These are phyloP conservation scores for Drosophila baimaii DNA, from an alignment of 1,140 invertebrate species.

Conservation along the genomic window DNA sequence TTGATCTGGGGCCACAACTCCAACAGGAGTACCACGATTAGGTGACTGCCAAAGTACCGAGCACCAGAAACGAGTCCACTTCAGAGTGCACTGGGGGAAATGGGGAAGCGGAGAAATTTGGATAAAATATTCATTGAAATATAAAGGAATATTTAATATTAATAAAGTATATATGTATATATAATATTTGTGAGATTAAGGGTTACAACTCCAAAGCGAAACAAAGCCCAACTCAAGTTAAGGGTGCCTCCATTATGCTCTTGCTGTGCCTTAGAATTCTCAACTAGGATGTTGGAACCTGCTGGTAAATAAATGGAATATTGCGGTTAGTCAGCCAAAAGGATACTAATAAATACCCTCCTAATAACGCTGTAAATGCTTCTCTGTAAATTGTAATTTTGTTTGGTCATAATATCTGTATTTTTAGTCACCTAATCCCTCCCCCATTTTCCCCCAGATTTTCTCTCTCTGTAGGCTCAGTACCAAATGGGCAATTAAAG, in stretches of 20 bases:
- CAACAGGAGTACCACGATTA: slow-evolving; percentile 8
- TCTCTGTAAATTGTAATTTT: too few relatives aligned
- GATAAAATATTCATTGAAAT: too few relatives aligned
- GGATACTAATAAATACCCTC: too few relatives aligned
- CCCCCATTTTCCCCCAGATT: neutral
- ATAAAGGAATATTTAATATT: rapidly evolving
- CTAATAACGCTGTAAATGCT: too few relatives aligned
- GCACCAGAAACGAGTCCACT: slow-evolving; percentile 10
- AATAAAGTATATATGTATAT: neutral
- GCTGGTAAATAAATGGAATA: too few relatives aligned
- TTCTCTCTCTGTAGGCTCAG: slow-evolving; percentile 19
- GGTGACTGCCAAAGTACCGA: slow-evolving; percentile 20
- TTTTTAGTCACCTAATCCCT: neutral
- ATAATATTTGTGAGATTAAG: too few relatives aligned
- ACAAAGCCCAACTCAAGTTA: too few relatives aligned
- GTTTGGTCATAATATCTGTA: neutral
- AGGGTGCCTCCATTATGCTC: too few relatives aligned
- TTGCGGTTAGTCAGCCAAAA: too few relatives aligned
- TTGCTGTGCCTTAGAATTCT: too few relatives aligned
- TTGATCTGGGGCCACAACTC: slow-evolving; percentile 30
- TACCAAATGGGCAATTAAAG: slow-evolving; percentile 78
- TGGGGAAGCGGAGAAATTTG: neutral
- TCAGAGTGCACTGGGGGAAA: neutral
- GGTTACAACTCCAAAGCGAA: too few relatives aligned
- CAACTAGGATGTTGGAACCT: too few relatives aligned